These are phyloP conservation scores for Dioctria rufipes DNA, from an alignment of 2,888 invertebrate genomes.

Conservation along the genomic window DNA sequence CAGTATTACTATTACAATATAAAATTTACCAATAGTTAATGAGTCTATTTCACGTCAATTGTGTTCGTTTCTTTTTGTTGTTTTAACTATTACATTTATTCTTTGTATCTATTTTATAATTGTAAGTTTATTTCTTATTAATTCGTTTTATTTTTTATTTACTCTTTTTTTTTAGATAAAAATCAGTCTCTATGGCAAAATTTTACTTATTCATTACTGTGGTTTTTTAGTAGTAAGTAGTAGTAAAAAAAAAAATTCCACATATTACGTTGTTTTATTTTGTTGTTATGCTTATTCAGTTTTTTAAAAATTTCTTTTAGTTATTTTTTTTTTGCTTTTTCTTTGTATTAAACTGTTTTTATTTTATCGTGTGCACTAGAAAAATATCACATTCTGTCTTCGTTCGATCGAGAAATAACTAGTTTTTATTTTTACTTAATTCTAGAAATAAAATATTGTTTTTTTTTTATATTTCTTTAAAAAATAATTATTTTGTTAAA, in stretches of 20 bases:
- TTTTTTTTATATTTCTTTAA: slow-evolving; percentile 37
- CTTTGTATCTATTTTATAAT: slow-evolving; percentile 52
- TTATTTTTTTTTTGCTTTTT: slow-evolving; percentile 30
- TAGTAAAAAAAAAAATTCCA: slow-evolving; percentile 28
- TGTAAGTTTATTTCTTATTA: slow-evolving; percentile 54
- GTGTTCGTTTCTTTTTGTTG: slow-evolving; percentile 56
- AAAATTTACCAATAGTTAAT: slow-evolving; percentile 13
- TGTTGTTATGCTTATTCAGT: slow-evolving; percentile 36
- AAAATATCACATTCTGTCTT: slow-evolving; percentile 72
- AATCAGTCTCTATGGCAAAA: slow-evolving; percentile 72
- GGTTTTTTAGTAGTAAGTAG: background rate
- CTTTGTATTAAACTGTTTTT: slow-evolving; percentile 48
- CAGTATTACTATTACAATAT: slow-evolving; percentile 27
- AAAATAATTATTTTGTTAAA: slow-evolving; percentile 48
- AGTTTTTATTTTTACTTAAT: slow-evolving; percentile 37
- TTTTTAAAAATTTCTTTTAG: slow-evolving; percentile 29
- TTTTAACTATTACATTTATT: slow-evolving; percentile 54
- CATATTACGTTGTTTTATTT: slow-evolving; percentile 21
- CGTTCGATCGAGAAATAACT: slow-evolving; percentile 71
- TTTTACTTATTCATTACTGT: slow-evolving; percentile 60
- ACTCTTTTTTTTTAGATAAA: slow-evolving; percentile 56
- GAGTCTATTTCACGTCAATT: slow-evolving; percentile 58
- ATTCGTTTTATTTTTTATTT: slow-evolving; percentile 15
- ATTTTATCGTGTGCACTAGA: slow-evolving; percentile 63
- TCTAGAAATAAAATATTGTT: slow-evolving; percentile 49